Evolutionary conservation across 2,888 invertebrate genomes (phyloP).

Genomic region (Troglohyphantes excavatus): DNA sequence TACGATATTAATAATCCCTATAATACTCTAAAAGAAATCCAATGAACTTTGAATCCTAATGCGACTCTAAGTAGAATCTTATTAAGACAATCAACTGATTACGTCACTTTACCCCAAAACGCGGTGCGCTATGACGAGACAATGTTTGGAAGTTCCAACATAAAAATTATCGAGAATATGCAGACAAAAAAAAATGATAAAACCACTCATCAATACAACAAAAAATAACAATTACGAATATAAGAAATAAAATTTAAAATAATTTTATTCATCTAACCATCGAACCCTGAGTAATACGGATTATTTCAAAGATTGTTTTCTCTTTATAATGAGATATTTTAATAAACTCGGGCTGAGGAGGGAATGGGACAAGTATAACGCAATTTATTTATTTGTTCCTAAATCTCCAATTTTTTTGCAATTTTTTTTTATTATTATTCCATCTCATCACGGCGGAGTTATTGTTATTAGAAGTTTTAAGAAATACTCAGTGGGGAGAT

Average conservation of each 20-base stretch:
- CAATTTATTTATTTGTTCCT: conserved; percentile 78
- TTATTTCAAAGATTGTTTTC: conserved; percentile 77
- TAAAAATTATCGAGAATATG: conserved; percentile 62
- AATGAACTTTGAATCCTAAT: too few species aligned
- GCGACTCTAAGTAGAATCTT: too few species aligned
- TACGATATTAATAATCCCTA: too few species aligned
- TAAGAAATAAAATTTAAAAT: conserved; percentile 75
- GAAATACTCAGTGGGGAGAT: conserved; percentile 45
- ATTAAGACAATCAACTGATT: neutral
- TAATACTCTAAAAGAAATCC: too few species aligned
- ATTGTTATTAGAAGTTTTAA: conserved; percentile 69
- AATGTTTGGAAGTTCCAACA: conserved; percentile 61
- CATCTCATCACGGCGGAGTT: conserved; percentile 43
- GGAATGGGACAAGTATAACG: conserved; percentile 40
- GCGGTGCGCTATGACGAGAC: conserved; percentile 10
- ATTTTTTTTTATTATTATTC: conserved; percentile 18
- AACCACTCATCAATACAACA: conserved; percentile 33
- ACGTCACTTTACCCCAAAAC: conserved; percentile 30
- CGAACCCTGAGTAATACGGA: conserved; percentile 72
- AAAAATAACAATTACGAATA: conserved; percentile 67
- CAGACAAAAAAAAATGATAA: conserved; percentile 39
- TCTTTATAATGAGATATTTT: conserved; percentile 78
- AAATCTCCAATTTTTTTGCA: conserved; percentile 39
- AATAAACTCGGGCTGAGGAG: conserved; percentile 63
- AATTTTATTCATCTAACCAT: conserved; percentile 78